Evolutionary conservation across 2,113 vertebrate genomes (phyloP), one percentile per base, ranked within the genome.

Genomic region (Pelobates fuscus): DNA sequence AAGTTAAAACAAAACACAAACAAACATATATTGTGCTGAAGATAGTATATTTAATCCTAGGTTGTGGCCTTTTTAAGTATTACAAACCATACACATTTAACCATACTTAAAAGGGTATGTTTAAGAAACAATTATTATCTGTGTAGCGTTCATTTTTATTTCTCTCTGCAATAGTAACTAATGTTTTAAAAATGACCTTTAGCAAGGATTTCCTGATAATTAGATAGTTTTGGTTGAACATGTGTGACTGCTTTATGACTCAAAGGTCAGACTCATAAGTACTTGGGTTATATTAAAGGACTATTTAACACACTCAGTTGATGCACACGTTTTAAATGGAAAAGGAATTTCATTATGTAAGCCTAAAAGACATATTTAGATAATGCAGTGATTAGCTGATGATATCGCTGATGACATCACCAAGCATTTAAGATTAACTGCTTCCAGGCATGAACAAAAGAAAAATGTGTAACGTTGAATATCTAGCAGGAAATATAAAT

Each of bases 191-290:
- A 58, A 65, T 76, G 63, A 76, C 64, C 62, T 75, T 75, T 32
- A 44, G 30, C 58, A 76, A 67, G 26, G 63, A 49, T 67, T 67
- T 76, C 23, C 72, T 76, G 67, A 76, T 76, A 60, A 76, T n/a
- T 67, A 32, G 52, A 76, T 76, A 55, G 55, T 67, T n/a, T 67
- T 74, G 71, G 71, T 25, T 76, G 67, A 67, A 64, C 64, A 60
- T 29, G 64, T 67, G 64, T 60, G 64, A 67, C 63, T 67, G 64
- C 64, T 76, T 76, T 76, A 60, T 60, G 54, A 43, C 63, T 76
- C 25, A 60, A 60, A 76, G 64, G 72, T 76, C 64, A 76, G 64
- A 49, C 65, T 27, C 54, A 59, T 67, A 60, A 76, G 72, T 24
- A 67, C 72, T 46, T 21, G 24, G 63, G 71, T 67, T 59, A 75